Evolutionary conservation across 2,113 vertebrate genomes (phyloP).

Genomic region (Aythya baeri): DNA sequence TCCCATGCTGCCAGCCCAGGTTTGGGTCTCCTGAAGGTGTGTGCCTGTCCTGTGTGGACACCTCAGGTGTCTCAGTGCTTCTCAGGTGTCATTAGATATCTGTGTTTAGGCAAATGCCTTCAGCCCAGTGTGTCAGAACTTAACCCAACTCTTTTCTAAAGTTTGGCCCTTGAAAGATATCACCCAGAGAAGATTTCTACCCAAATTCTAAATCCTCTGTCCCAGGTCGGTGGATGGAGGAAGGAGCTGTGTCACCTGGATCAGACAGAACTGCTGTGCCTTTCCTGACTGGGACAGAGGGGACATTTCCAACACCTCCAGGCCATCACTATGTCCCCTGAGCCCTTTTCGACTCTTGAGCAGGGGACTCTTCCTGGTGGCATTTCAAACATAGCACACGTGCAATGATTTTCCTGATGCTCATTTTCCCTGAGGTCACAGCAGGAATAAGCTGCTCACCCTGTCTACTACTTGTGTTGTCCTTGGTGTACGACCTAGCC

Average conservation of each 20-base stretch:
- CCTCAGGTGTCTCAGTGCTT: not conserved
- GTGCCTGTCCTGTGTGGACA: not conserved
- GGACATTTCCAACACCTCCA: not conserved
- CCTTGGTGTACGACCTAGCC: not conserved
- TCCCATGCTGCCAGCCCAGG: not conserved
- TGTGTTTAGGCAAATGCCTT: not conserved
- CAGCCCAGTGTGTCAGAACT: not conserved
- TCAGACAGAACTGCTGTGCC: not conserved
- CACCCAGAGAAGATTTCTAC: not conserved
- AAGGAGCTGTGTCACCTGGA: not conserved
- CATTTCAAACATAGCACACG: not conserved
- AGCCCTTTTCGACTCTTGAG: not conserved
- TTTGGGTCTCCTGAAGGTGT: not conserved
- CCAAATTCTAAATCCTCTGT: not conserved
- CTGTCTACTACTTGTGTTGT: not conserved
- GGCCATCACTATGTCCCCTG: not conserved
- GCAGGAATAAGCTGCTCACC: not conserved
- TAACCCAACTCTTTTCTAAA: not conserved
- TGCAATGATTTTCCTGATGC: not conserved
- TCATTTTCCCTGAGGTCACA: fast-evolving
- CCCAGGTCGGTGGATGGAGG: not conserved
- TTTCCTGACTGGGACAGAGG: not conserved
- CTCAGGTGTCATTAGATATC: not conserved
- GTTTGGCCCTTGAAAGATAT: not conserved
- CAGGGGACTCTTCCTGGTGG: not conserved